phyloP scores from a whole-genome alignment of 2,797 vertebrate species.

The Ctenopoma multispine region DNA sequence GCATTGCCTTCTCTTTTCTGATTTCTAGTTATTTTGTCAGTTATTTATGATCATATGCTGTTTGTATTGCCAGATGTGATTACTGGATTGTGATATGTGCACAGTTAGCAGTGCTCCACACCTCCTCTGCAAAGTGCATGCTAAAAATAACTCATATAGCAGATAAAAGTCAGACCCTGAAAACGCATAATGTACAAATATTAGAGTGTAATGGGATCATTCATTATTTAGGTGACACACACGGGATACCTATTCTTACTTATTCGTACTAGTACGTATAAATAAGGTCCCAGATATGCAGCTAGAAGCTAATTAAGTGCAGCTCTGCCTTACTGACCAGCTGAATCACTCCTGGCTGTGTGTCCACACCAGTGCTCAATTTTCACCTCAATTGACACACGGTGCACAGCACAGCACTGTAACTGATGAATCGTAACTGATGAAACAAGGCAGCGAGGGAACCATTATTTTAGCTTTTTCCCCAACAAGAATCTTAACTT shows the following conservation, averaged over 20 bases:
- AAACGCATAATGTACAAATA: constrained; percentile 25
- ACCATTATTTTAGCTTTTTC: neutral
- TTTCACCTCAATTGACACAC: constrained; percentile 49
- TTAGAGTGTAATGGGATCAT: constrained; percentile 10
- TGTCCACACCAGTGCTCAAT: constrained; percentile 23
- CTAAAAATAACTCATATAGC: neutral
- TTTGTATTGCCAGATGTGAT: neutral
- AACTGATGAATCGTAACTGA: constrained; percentile 45
- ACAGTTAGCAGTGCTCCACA: neutral
- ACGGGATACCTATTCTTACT: neutral
- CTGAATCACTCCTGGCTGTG: constrained; percentile 37
- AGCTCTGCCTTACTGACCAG: constrained; percentile 37
- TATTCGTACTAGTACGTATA: constrained; percentile 13
- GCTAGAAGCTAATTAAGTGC: constrained; percentile 47
- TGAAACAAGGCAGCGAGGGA: constrained; percentile 18
- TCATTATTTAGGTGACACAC: constrained; percentile 15
- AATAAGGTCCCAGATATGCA: constrained; percentile 38
- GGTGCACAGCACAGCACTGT: constrained; percentile 25
- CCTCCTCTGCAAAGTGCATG: neutral
- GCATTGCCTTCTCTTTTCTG: neutral
- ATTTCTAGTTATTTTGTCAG: neutral
- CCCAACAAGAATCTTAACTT: constrained; percentile 1
- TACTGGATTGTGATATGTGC: neutral
- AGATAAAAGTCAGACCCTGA: neutral
- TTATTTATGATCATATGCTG: neutral